Base-by-base conservation (phyloP, 2,888 invertebrate species). In the Eudasyphora cyanicolor region DNA sequence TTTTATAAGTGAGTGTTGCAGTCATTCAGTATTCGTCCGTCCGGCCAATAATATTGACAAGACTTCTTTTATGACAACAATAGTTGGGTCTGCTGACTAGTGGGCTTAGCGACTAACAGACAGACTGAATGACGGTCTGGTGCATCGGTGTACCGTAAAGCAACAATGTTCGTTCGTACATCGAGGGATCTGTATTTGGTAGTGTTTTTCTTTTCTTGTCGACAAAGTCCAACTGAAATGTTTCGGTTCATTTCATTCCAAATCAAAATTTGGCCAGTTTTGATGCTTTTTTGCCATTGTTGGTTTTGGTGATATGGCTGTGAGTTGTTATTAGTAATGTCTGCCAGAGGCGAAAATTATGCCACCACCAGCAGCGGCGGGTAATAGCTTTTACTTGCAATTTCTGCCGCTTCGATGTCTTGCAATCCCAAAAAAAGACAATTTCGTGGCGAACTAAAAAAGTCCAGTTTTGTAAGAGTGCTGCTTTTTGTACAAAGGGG, bases 381-480 rank as follows among this genome's bases (percentile, higher is more conserved):
- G 54, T 73, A 69, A 81, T 24, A 78, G 78, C 62, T 81, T 79
- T 84, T 84, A 78, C 60, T 74, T 42, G 35, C 29, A 57, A 67
- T 49, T 75, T 75, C 19, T 42, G 70, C 57, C 51, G 38, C 17
- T 17, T 38, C 60, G 10, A 38, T 67, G 62, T 54, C 19, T 49
- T 19, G 51, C n/a, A 32, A 42, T 29, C 17, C 42, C 49, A 69
- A 69, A 12, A n/a, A n/a, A n/a, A n/a, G 29, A 71, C 21, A 79
- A 73, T 82, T 29, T 76, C 67, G 79, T 71, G 69, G 29, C 35
- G n/a, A 51, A 70, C 71, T 45, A 19, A 12, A 51, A 79, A 80
- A 82, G 79, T 82, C 82, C 76, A 79, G 79, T 82, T 79, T 73
- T n/a, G 42, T 67, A 45, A 79, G 60, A 60, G n/a, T 38, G 21